A percentile compares a stretch with the other conserved stretches of the same genome.
These are phyloP conservation scores for Sylvietta virens DNA, from an alignment of 2,113 vertebrate genomes.

Conservation along the genomic window DNA sequence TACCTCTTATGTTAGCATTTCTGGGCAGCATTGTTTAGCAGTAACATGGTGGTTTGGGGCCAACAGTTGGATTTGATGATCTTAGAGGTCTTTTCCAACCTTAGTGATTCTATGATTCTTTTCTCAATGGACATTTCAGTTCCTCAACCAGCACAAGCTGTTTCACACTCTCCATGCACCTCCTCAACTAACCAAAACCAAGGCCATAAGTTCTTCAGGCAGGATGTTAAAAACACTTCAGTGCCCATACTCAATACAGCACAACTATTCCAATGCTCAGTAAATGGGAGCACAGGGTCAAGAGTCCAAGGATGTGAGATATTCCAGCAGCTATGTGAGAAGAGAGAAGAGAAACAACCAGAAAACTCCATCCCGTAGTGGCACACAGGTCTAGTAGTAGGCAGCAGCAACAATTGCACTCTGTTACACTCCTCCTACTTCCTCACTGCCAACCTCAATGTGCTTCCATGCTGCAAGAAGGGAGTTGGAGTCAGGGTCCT, in stretches of 20 bases:
- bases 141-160: background rate
- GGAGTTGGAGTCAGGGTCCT: background rate
- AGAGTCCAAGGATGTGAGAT: background rate
- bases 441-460: background rate
- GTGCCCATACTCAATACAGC: background rate
- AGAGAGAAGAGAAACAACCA: background rate
- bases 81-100: background rate
- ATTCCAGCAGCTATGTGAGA: background rate
- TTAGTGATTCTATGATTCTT: background rate
- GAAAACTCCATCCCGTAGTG: background rate
- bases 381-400: accelerated
- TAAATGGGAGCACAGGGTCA: background rate
- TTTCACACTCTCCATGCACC: background rate
- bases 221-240: accelerated
- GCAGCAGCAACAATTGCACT: background rate
- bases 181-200: background rate
- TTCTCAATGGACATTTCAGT: background rate
- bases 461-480: background rate
- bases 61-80: background rate
- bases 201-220: background rate
- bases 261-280: background rate
- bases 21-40: background rate
- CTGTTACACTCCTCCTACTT: background rate
- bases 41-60: background rate
- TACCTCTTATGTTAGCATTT: background rate